Conservation (phyloP, 2,888 invertebrate genomes). For the Zele albiditarsus region DNA sequence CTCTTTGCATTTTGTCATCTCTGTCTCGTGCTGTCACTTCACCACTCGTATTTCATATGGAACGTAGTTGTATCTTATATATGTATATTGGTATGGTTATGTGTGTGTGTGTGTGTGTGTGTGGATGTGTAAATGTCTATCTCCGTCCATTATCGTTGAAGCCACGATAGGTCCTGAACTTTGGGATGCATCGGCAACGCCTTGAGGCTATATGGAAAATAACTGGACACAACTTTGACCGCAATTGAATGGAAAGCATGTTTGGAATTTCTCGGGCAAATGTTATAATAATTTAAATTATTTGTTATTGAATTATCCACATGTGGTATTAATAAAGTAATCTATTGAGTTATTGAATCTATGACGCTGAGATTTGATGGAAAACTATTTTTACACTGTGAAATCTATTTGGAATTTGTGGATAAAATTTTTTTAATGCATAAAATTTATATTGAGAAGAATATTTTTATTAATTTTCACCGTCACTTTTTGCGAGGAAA, state of each 20-base stretch:
- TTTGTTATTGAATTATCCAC: background rate
- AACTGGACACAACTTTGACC: conserved; percentile 29
- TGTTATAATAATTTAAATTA: background rate
- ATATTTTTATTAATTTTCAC: too few species aligned
- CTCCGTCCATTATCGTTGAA: background rate
- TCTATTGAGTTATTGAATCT: too few species aligned
- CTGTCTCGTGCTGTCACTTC: background rate
- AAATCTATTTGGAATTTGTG: too few species aligned
- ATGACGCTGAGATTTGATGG: too few species aligned
- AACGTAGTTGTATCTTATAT: too few species aligned
- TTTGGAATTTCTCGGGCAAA: conserved; percentile 7
- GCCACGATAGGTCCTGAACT: conserved; percentile 27
- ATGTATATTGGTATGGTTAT: too few species aligned
- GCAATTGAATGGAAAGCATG: conserved; percentile 27
- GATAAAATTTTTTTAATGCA: too few species aligned
- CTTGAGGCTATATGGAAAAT: conserved; percentile 26
- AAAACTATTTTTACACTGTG: too few species aligned
- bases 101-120: too few species aligned
- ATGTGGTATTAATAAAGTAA: background rate
- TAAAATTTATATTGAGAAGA: too few species aligned
- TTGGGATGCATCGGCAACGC: conserved; percentile 35
- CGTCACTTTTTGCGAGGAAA: too few species aligned
- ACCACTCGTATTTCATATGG: background rate
- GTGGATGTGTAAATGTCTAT: background rate
- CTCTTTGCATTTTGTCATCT: background rate